Evolutionary conservation across 2,113 vertebrate species (phyloP).

Genomic region (Sylvietta virens): DNA sequence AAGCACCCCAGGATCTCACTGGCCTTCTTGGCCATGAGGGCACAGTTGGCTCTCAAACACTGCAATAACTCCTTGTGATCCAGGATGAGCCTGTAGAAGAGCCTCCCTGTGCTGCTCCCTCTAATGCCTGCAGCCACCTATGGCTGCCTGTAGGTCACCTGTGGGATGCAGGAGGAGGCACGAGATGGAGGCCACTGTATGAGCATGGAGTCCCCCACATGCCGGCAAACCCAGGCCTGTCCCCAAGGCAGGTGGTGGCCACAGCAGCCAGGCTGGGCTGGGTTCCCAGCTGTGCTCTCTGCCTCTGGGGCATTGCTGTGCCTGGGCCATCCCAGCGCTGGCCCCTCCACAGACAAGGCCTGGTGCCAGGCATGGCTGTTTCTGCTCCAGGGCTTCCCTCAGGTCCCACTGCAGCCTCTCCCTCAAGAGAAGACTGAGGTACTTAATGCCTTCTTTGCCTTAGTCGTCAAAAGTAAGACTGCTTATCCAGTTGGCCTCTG

Average conservation of each 20-base stretch:
- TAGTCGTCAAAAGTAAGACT: neutral
- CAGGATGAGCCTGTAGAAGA: neutral
- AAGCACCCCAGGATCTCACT: neutral
- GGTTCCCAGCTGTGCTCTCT: neutral
- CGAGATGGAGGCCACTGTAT: rapidly evolving
- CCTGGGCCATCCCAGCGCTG: neutral
- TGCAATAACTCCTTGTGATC: neutral
- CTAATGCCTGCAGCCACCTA: neutral
- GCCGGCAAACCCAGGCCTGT: too few species aligned
- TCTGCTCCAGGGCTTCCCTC: neutral
- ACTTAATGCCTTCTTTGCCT: neutral
- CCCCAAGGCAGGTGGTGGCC: neutral
- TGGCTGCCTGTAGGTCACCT: neutral
- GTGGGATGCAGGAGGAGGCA: neutral
- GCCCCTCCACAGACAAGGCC: neutral
- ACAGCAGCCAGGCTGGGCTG: neutral
- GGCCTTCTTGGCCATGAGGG: too few species aligned
- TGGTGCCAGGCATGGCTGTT: neutral
- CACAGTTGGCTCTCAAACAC: neutral
- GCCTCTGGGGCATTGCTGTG: neutral
- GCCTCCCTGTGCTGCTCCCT: neutral
- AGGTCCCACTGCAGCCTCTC: neutral
- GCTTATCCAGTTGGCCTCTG: neutral
- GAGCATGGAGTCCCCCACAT: rapidly evolving
- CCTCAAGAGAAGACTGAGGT: neutral